Percentiles rank a stretch among this genome's conserved stretches.
phyloP scores from a whole-genome alignment of 2,888 invertebrate species.

The Cephus spinipes region DNA sequence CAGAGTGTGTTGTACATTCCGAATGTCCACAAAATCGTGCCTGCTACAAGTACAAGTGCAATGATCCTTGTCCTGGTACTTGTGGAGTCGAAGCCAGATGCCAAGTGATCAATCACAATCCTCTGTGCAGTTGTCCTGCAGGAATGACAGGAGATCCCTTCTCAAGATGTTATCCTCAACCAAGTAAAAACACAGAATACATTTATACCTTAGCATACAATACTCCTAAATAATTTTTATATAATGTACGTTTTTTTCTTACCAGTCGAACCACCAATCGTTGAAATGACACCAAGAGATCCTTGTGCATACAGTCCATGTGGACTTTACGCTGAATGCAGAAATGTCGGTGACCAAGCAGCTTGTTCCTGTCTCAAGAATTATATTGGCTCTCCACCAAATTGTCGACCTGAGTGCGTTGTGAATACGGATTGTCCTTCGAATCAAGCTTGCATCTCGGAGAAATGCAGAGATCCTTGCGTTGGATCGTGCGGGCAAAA shows the following conservation, averaged over 20 bases:
- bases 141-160: slow-evolving; percentile 86
- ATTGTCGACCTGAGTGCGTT: slow-evolving; percentile 75
- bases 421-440: slow-evolving; percentile 76
- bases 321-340: slow-evolving; percentile 78
- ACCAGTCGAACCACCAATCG: slow-evolving; percentile 30
- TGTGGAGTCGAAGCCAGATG: slow-evolving; percentile 84
- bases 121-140: slow-evolving; percentile 81
- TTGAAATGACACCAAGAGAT: slow-evolving; percentile 65
- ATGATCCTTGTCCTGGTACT: slow-evolving; percentile 84
- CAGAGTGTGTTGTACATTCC: slow-evolving; percentile 85
- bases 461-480: slow-evolving; percentile 80
- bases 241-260: slow-evolving; percentile 4
- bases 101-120: slow-evolving; percentile 84
- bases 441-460: slow-evolving; percentile 76
- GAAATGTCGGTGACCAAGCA: slow-evolving; percentile 71
- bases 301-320: slow-evolving; percentile 82
- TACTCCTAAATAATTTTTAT: slow-evolving; percentile 1
- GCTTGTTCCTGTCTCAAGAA: slow-evolving; percentile 75
- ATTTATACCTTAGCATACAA: neutral
- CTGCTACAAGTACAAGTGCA: slow-evolving; percentile 85
- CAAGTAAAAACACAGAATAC: slow-evolving; percentile 37
- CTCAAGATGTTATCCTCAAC: slow-evolving; percentile 75
- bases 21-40: slow-evolving; percentile 85
- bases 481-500: slow-evolving; percentile 79
- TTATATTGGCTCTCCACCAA: slow-evolving; percentile 78